Evolutionary conservation across 1,140 invertebrate genomes (phyloP).

Genomic region (Saxidomus purpurata): DNA sequence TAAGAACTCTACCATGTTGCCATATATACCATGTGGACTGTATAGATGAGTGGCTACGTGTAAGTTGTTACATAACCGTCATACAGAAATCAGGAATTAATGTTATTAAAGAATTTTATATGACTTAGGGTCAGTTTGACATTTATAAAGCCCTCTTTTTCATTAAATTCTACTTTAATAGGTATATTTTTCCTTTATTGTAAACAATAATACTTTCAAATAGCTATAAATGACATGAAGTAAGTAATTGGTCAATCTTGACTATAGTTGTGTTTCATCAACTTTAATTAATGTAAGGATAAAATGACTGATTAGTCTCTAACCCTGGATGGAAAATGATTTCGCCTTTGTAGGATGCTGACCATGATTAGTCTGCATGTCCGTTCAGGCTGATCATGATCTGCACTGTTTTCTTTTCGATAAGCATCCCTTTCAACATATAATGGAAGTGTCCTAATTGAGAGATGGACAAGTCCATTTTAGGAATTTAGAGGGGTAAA

Average conservation of each 20-base stretch:
- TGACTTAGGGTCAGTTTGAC: not conserved
- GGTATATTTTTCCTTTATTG: not conserved
- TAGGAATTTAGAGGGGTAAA: not conserved
- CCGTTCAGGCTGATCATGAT: too few species aligned
- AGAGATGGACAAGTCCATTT: too few species aligned
- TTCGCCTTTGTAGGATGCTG: too few species aligned
- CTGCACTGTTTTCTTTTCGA: too few species aligned
- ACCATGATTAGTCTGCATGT: too few species aligned
- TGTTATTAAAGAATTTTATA: not conserved
- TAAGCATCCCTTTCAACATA: too few species aligned
- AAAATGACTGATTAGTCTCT: too few species aligned
- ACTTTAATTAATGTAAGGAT: too few species aligned
- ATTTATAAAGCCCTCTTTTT: too few species aligned
- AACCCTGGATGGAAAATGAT: too few species aligned
- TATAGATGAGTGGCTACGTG: slow-evolving; percentile 64
- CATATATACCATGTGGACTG: slow-evolving; percentile 62
- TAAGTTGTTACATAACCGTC: slow-evolving; percentile 23
- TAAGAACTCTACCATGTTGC: slow-evolving; percentile 54
- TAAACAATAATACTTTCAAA: not conserved
- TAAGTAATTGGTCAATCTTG: not conserved
- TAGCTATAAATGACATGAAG: not conserved
- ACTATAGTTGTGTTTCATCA: not conserved
- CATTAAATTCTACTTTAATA: not conserved
- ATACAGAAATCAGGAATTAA: too few species aligned
- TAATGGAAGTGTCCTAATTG: too few species aligned